Evolutionary conservation across 2,113 vertebrate species (phyloP).

Genomic region (Aegypius monachus): DNA sequence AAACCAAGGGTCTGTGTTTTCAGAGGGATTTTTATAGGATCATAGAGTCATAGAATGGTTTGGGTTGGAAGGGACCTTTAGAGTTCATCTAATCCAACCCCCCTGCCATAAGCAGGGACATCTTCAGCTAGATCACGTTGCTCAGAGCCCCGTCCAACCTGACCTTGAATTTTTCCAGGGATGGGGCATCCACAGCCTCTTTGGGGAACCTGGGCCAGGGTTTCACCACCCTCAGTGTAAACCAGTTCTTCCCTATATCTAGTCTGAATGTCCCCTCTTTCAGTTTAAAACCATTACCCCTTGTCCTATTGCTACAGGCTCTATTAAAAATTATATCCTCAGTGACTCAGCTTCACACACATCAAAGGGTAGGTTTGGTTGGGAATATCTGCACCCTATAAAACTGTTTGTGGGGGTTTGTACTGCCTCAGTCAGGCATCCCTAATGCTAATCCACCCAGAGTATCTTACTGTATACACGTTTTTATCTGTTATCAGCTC

Average conservation of each 20-base stretch:
- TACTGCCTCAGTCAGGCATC: background rate
- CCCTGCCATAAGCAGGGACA: background rate
- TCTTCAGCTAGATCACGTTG: background rate
- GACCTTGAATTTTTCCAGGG: background rate
- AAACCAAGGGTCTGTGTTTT: background rate
- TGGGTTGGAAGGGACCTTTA: background rate
- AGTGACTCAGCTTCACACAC: background rate
- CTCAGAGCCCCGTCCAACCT: background rate
- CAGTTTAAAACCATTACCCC: background rate
- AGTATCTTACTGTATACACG: background rate
- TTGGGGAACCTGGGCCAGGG: background rate
- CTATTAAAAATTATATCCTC: background rate
- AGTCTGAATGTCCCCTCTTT: background rate
- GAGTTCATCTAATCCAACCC: background rate
- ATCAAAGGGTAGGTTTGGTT: background rate
- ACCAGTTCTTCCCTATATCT: background rate
- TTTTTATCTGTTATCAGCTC: background rate
- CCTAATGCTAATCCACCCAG: background rate
- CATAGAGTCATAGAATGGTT: background rate
- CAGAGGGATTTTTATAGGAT: background rate
- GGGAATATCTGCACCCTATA: background rate
- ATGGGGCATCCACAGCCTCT: fast-evolving
- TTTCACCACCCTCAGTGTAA: fast-evolving
- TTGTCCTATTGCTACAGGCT: background rate
- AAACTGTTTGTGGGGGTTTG: background rate